Base-by-base conservation (phyloP, 2,888 invertebrate species). In the Sphinx pinastri region DNA sequence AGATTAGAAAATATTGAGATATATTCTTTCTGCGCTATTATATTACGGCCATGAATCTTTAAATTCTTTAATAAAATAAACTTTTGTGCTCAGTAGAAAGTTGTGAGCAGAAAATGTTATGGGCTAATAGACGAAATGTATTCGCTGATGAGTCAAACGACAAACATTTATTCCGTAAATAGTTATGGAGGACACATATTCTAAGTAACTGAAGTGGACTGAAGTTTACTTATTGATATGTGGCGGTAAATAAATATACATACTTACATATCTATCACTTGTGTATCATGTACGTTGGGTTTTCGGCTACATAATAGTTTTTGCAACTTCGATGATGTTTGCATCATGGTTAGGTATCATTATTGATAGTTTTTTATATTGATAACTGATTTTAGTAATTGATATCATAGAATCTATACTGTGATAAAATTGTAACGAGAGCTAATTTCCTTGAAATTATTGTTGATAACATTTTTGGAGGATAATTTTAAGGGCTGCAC, bases 221-320 rank as follows among this genome's bases (percentile, higher is more conserved):
- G 80, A 68, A 83, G 89, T 91, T 91, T 90, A 81, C 89, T 87
- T 89, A 87, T 82, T 89, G 91, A 91, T 90, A 90, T 70, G 80
- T 51, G 70, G 71, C 77, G 87, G 85, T 88, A 88, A 87, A 79
- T 82, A 79, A 55, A 51, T 57, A 25, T 54, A 60, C 67, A 51
- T 69, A 69, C 38, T 58, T 59, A 51, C 38, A 16, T 69, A 69
- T 69, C 63, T 69, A 55, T 60, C 60, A 45, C 52, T 54, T 52
- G 25, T 45, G 45, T 63, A 52, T 10, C 8, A 12, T 13, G 31
- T 38, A 31, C 52, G 51, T 12, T 68, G 49, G 10, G 38, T 52
- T 59, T 68, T 60, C 63, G 49, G 45, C 31, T 45, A n/a, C 11
- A 6, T 51, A 59, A 25, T n/a, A n/a, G 16, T 68, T 13, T 14